Conservation (phyloP, 2,113 vertebrate genomes). For the Rhea pennata region DNA sequence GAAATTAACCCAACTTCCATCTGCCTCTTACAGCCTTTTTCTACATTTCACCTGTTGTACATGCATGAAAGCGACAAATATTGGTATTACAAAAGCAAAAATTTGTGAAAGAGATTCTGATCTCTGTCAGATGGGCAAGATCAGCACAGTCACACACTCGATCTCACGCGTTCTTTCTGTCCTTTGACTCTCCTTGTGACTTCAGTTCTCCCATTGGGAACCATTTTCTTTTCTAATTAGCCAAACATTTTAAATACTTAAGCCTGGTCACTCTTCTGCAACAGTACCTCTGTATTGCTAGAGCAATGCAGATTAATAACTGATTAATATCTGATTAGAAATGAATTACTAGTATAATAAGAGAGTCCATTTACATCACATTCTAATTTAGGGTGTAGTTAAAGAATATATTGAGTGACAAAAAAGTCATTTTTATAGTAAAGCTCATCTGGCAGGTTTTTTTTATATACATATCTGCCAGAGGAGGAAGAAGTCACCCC, state of each 20-base stretch:
- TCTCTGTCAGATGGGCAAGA: neutral
- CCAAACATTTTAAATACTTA: neutral
- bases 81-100: neutral
- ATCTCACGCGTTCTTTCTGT: neutral
- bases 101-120: neutral
- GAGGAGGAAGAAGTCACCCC: neutral
- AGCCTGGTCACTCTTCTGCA: neutral
- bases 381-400: neutral
- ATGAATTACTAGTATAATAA: neutral
- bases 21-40: neutral
- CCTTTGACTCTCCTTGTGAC: neutral
- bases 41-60: neutral
- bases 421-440: neutral
- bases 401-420: neutral
- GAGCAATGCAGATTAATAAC: neutral
- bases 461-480: neutral
- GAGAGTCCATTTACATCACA: neutral
- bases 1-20: neutral
- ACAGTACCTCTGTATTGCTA: neutral
- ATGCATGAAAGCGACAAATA: fast-evolving
- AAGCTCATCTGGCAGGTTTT: neutral
- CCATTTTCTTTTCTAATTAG: neutral
- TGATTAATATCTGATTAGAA: neutral
- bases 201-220: neutral
- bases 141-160: neutral